Conservation (phyloP, 30 jellyfish, hydroid and myxozoan genomes). For the Cassiopea andromeda region DNA sequence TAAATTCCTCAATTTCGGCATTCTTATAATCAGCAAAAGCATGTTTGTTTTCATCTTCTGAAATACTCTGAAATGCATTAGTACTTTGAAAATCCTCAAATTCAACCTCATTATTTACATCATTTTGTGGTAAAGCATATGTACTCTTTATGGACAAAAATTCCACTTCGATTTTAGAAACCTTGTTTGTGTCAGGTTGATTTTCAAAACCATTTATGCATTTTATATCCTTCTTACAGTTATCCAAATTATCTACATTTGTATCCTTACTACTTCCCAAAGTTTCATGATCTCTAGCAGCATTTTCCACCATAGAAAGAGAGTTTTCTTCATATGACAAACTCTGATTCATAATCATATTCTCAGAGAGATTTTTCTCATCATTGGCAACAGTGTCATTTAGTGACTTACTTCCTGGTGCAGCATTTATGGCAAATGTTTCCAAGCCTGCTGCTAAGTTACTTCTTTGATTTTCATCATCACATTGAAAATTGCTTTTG, state of each 20-base stretch:
- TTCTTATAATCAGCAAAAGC: background rate
- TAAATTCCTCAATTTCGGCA: background rate
- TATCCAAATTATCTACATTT: background rate
- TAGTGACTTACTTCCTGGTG: background rate
- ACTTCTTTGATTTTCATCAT: background rate
- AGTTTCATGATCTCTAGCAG: background rate
- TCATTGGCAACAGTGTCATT: background rate
- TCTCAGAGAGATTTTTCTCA: background rate
- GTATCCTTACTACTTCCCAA: background rate
- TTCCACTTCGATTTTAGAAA: background rate
- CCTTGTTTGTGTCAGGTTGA: background rate
- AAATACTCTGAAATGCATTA: background rate
- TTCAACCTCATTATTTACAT: background rate
- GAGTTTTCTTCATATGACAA: background rate
- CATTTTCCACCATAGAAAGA: background rate
- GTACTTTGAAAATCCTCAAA: background rate
- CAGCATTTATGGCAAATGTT: background rate
- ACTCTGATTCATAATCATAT: background rate
- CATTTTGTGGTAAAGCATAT: background rate
- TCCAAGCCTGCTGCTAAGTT: background rate
- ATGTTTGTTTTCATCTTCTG: background rate
- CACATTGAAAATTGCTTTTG: background rate
- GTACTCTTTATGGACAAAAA: background rate
- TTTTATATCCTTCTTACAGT: background rate
- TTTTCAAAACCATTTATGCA: background rate